Evolutionary conservation across 2,113 vertebrate genomes (phyloP), one percentile per base, ranked within the genome.

Genomic region (Aptenodytes patagonicus): DNA sequence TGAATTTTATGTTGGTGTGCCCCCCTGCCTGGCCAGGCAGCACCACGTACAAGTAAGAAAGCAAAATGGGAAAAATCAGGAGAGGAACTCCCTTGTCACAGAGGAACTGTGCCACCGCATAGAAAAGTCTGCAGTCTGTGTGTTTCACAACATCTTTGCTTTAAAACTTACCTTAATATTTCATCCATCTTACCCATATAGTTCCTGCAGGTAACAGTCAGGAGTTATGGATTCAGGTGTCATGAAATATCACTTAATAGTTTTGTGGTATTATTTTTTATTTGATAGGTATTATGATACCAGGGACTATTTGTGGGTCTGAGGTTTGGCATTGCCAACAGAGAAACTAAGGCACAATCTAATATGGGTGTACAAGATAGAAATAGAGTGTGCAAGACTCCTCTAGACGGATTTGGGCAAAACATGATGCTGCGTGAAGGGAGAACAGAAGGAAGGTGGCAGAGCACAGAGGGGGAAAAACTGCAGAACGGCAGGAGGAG

Each of bases 1-100:
- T 2, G 1, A 2, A 21, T 46, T 28, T 18, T 6, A 5, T 13
- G 32, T 19, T 28, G 68, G 9, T 16, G 61, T 8, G 4, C 7
- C 60, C 36, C 26, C 5, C 13, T 13, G 25, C 38, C 20, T 10
- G 29, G 54, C 61, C 61, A 28, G 28, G 68, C 68, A 75, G 76
- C 6, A 1, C 36, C 36, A 2, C 2, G 19, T 15, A 18, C 36
- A 13, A 32, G 25, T 15, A 31, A 73, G 73, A 34, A 61, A 58
- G 60, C 22, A 44, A 73, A 51, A 62, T 5, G 28, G 81, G 86
- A 36, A 42, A 29, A 55, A 38, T 15, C 0, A 36, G 9, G 61
- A 44, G 32, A 51, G 68, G 42, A 75, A 3, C 26, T 73, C 73
- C 34, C 40, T 72, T 42, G 42, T 42, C 42, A 42, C 42, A 42